Evolutionary conservation across 35 echinoderm and acorn worm genomes (phyloP), one percentile per base, ranked within the genome.

Genomic region (Antedon bifida): DNA sequence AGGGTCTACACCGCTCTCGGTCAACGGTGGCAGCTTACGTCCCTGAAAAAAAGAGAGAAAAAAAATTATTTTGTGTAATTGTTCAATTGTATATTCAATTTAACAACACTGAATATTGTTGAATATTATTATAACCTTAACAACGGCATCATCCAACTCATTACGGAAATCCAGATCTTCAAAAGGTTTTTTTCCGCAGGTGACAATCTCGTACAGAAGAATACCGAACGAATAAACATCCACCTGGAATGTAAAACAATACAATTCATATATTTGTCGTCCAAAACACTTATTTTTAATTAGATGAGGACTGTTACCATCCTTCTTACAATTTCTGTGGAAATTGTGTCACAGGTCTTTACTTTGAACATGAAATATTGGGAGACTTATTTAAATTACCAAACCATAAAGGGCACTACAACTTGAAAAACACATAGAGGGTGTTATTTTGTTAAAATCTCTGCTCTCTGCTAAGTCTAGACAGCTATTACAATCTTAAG

Each of bases 101-200:
- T 11, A 30, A 78, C 12, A 78, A 19, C n/a, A n/a, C n/a, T n/a
- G n/a, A n/a, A n/a, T n/a, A n/a, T n/a, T n/a, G n/a, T n/a, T n/a
- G n/a, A n/a, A n/a, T n/a, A 14, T 42, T 35, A 55, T 84, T 44
- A 14, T 26, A 29, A 99, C 95, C 95, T 88, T 99, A 34, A 99
- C 87, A n/a, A 99, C 90, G 39, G 95, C 95, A 79, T 99, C 95
- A 85, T 99, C 95, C 35, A 99, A 78, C 74, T 99, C 95, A 82
- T 91, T 91, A 36, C 95, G 89, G 80, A 99, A 99, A 36, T 92
- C 90, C 79, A 99, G 42, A 74, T 99, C 95, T 77, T 92, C 90
- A 89, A 92, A 99, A 30, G 95, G 95, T 28, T 92, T 92, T 29
- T 86, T 82, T 51, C 95, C 95, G 28, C 86, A 88, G 36, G 91